These are phyloP conservation scores for Thecophora atra DNA, from an alignment of 2,888 invertebrate genomes.

Conservation along the genomic window DNA sequence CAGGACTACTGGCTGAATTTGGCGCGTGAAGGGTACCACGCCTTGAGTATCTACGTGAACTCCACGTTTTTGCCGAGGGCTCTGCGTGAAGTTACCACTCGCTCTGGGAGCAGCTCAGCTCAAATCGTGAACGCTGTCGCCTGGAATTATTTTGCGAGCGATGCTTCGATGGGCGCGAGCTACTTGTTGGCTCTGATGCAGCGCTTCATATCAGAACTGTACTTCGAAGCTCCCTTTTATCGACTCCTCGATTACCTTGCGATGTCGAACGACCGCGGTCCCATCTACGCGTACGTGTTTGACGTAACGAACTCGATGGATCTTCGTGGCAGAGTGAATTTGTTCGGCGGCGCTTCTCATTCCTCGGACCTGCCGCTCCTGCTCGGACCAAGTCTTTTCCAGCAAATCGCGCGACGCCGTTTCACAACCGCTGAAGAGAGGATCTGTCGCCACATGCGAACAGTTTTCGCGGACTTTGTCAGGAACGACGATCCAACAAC, in stretches of 20 bases:
- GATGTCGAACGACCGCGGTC: slow-evolving; percentile 11
- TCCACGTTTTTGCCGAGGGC: slow-evolving; percentile 71
- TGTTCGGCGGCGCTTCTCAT: slow-evolving; percentile 71
- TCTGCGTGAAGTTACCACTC: slow-evolving; percentile 57
- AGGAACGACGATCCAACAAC: slow-evolving; percentile 72
- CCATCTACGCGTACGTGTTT: slow-evolving; percentile 61
- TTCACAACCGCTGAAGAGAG: slow-evolving; percentile 71
- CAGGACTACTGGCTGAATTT: slow-evolving; percentile 72
- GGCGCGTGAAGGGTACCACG: slow-evolving; percentile 68
- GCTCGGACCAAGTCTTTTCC: slow-evolving; percentile 74
- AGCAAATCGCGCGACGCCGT: slow-evolving; percentile 73
- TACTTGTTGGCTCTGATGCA: slow-evolving; percentile 61
- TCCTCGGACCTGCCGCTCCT: slow-evolving; percentile 74
- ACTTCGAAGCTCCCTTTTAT: slow-evolving; percentile 62
- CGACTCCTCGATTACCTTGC: slow-evolving; percentile 55
- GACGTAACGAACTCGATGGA: slow-evolving; percentile 64
- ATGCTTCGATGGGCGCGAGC: slow-evolving; percentile 47
- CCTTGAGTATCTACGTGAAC: slow-evolving; percentile 70
- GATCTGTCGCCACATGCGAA: slow-evolving; percentile 68
- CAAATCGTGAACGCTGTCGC: slow-evolving; percentile 57
- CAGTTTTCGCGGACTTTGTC: slow-evolving; percentile 68
- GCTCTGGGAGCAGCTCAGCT: slow-evolving; percentile 6
- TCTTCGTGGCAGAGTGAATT: slow-evolving; percentile 63
- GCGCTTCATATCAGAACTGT: slow-evolving; percentile 61
- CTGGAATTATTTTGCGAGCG: slow-evolving; percentile 62